phyloP scores from a whole-genome alignment of 2,113 vertebrate genomes.

The Epinephelus moara region DNA sequence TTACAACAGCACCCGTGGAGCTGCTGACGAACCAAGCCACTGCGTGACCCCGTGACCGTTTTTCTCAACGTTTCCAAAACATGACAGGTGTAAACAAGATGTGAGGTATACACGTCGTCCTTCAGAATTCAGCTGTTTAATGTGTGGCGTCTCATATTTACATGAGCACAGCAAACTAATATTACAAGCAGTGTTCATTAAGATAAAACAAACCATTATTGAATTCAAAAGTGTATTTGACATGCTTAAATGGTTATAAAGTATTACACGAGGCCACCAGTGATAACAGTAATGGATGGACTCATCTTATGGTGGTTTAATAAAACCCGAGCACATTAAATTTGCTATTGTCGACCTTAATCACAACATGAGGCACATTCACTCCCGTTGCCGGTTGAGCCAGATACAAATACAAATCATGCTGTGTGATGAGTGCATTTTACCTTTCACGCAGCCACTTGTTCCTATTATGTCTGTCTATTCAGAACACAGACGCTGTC shows the following conservation, averaged over 20 bases:
- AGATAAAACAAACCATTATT: not conserved
- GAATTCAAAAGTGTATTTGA: not conserved
- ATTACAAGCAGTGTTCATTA: not conserved
- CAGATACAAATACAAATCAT: not conserved
- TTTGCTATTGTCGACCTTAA: not conserved
- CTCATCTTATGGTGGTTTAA: not conserved
- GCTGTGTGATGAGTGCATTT: not conserved
- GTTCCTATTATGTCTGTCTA: not conserved
- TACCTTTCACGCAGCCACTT: not conserved
- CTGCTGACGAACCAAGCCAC: not conserved
- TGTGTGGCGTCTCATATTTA: not conserved
- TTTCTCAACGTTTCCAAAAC: not conserved
- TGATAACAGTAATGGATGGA: not conserved
- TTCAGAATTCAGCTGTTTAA: not conserved
- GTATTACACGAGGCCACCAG: not conserved
- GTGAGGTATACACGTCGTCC: not conserved
- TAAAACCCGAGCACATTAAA: not conserved
- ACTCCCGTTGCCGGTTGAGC: not conserved
- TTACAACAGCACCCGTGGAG: not conserved
- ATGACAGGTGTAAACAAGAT: not conserved
- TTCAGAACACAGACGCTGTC: not conserved
- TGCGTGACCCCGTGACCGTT: not conserved
- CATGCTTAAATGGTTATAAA: not conserved
- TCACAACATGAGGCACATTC: not conserved
- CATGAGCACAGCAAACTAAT: not conserved